Conservation (phyloP, 2,888 invertebrate species). For the Melipona bicolor region DNA sequence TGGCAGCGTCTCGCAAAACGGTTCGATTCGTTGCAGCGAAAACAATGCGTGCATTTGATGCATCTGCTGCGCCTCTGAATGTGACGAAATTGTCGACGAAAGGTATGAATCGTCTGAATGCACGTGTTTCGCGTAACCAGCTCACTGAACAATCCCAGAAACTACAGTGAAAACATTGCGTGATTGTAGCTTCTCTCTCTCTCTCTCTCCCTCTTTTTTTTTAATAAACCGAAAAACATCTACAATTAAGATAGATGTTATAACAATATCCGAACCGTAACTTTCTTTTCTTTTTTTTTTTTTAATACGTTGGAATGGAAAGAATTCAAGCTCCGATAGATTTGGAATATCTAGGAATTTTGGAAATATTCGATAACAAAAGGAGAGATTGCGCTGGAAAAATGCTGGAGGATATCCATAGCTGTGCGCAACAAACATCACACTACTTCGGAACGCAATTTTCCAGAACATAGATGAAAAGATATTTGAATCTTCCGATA, state of each 20-base stretch:
- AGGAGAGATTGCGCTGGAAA: background rate
- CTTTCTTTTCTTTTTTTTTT: no score
- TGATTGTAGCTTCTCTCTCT: background rate
- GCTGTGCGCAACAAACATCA: background rate
- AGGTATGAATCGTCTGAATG: slow-evolving; percentile 12
- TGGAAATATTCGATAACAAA: background rate
- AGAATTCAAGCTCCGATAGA: background rate
- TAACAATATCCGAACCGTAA: no score
- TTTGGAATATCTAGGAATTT: background rate
- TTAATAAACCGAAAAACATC: background rate
- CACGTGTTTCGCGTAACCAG: slow-evolving; percentile 9
- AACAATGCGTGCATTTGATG: slow-evolving; percentile 30
- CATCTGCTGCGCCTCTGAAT: slow-evolving; percentile 23
- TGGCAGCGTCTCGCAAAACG: background rate
- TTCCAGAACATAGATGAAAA: no score
- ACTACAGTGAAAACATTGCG: background rate
- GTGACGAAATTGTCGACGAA: slow-evolving; percentile 33
- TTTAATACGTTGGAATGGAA: background rate
- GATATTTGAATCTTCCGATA: no score
- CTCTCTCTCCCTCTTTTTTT: background rate
- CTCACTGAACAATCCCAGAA: slow-evolving; percentile 13
- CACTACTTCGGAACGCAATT: background rate
- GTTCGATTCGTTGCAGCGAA: slow-evolving; percentile 29
- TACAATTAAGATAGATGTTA: background rate
- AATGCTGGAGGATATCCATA: background rate